Base-by-base conservation (phyloP, 2,888 invertebrate species). In the Ectobius pallidus region DNA sequence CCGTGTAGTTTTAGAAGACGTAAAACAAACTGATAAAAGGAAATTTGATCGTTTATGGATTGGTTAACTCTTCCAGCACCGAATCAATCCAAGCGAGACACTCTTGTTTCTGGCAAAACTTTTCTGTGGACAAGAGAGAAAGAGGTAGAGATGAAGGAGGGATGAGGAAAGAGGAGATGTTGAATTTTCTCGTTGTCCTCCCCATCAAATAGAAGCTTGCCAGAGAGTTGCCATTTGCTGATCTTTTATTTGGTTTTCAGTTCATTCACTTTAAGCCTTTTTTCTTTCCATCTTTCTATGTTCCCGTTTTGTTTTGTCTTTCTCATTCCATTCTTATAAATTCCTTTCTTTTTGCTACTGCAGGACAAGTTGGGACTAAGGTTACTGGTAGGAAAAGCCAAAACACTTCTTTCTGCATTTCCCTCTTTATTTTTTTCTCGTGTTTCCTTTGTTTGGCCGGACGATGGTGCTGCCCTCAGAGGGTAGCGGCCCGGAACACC, bases 31-130 rank as follows among this genome's bases (percentile, higher is more conserved):
- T 58, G 42, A 58, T 58, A 70, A 70, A 73, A 73, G 73, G 73
- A 73, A 73, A 73, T 70, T 71, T 70, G 68, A 65, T 61, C 73
- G 68, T 73, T 73, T 70, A 73, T 71, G 73, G 73, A 70, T 73
- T 71, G 73, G 67, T 73, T 65, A 65, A 65, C 65, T 44, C 39
- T 39, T 63, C 46, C 22, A 20, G 20, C 3, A 3, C 65, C 42
- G 44, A 61, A 69, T 68, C 69, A 72, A 69, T 62, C 49, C 69
- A 72, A 69, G 49, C 72, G 72, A 34, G 62, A 72, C 69, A 34
- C 39, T 69, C 72, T 69, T 62, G 69, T 69, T 72, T 69, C 69
- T 69, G 18, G 30, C n/a, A 65, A 46, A 69, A 69, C 46, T 65
- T 34, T 65, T 46, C 44, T 11, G 44, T 42, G 25, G 65, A 58